A percentile compares a stretch with the other conserved stretches of the same genome.
Conservation (phyloP, 2,888 invertebrate genomes). For the Caenorhabditis virilis region DNA sequence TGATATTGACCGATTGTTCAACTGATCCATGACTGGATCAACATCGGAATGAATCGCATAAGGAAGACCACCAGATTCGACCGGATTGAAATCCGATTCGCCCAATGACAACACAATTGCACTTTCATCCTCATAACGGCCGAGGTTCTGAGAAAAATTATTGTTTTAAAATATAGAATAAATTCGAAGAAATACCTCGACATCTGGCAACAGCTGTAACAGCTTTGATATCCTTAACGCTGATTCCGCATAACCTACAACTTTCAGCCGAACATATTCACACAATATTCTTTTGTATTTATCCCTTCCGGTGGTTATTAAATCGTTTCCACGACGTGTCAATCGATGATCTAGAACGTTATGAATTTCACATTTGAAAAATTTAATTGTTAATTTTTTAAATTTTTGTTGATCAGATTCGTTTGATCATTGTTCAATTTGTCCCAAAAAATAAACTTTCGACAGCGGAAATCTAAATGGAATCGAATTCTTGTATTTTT, state of each 20-base stretch:
- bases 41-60: constrained; percentile 24
- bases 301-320: constrained; percentile 7
- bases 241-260: constrained; percentile 6
- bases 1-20: no score
- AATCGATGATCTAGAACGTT: constrained; percentile 23
- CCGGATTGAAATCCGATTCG: constrained; percentile 20
- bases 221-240: constrained; percentile 5
- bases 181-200: constrained; percentile 12
- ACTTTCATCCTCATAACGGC: constrained; percentile 35
- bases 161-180: neutral
- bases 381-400: no score
- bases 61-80: constrained; percentile 23
- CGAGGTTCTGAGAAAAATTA: constrained; percentile 20
- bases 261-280: constrained; percentile 23
- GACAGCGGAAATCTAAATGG: no score
- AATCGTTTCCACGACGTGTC: constrained; percentile 4
- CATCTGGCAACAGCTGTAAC: constrained; percentile 18
- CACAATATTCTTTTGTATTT: constrained; percentile 18
- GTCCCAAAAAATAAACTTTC: no score
- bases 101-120: constrained; percentile 23
- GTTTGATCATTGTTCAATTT: no score
- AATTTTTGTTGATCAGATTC: no score
- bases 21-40: neutral
- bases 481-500: no score
- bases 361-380: no score